Conservation (phyloP, 2,113 vertebrate genomes). For the Caracal caracal region DNA sequence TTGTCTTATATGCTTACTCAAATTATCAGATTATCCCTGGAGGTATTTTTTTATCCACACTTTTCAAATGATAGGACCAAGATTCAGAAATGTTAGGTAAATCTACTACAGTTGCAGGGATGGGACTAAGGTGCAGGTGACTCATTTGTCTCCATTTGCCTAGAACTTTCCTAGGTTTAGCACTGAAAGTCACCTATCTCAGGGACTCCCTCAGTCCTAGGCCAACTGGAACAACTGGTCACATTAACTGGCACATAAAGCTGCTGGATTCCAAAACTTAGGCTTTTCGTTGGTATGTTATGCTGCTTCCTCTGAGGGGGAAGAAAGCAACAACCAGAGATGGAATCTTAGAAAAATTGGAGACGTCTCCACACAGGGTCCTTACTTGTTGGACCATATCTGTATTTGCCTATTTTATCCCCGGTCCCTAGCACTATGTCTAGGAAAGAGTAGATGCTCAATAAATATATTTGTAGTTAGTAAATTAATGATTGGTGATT, state of each 20-base stretch:
- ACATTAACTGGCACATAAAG: neutral
- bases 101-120: neutral
- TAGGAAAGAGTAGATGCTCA: neutral
- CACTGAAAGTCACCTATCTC: neutral
- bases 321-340: neutral
- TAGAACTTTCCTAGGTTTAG: neutral
- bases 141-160: neutral
- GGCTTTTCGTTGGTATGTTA: neutral
- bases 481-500: neutral
- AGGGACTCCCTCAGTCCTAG: neutral
- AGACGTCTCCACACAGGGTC: neutral
- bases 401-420: neutral
- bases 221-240: neutral
- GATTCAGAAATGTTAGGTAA: neutral
- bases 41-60: neutral
- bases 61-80: neutral
- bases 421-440: neutral
- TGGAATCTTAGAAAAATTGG: neutral
- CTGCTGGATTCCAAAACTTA: neutral
- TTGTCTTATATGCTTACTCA: neutral
- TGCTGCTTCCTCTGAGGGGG: neutral
- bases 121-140: neutral
- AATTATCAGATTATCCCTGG: neutral
- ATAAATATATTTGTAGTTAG: neutral
- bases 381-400: neutral